Evolutionary conservation across 2,888 invertebrate genomes (phyloP), one percentile per base, ranked within the genome.

Genomic region (Calliphora vomitoria): DNA sequence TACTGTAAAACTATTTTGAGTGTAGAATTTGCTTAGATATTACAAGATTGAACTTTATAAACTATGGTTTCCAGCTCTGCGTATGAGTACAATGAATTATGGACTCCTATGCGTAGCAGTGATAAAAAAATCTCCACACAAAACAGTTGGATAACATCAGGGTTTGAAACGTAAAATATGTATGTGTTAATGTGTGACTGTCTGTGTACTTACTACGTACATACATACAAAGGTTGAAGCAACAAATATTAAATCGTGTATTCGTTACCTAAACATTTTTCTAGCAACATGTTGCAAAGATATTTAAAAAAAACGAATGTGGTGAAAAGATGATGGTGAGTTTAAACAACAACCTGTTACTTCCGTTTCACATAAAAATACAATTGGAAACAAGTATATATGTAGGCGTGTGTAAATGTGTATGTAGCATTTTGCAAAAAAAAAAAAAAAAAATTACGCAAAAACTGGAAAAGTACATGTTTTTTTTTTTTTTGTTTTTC

Each of bases 251-350:
- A 53, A 47, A 60, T n/a, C 25, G 25, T 5, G 50, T 13, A 38
- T 64, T 11, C 47, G 8, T 11, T 35, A 44, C 0, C 44, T 44
- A n/a, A 68, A 74, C 58, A 75, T 69, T 69, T 69, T 47, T 8
- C 18, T 10, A 60, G 85, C 85, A 64, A 81, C 81, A 81, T 81
- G 85, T 85, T 85, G 85, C 75, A 8, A 80, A 62, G 58, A 58
- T 1, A 55, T 20, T 55, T 18, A 6, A 53, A n/a, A n/a, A 38
- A 38, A 64, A 18, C 13, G 13, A 78, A 25, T 53, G 13, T 66
- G 71, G 31, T 74, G 80, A 47, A 53, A 58, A 62, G 13, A 25
- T 25, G 10, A 10, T 20, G 76, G 66, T 81, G 66, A 72, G 66
- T 75, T 74, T 64, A 31, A 44, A 4, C 60, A 44, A 20, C 74